Conservation (phyloP, 2,113 vertebrate genomes). For the Erinaceus europaeus region DNA sequence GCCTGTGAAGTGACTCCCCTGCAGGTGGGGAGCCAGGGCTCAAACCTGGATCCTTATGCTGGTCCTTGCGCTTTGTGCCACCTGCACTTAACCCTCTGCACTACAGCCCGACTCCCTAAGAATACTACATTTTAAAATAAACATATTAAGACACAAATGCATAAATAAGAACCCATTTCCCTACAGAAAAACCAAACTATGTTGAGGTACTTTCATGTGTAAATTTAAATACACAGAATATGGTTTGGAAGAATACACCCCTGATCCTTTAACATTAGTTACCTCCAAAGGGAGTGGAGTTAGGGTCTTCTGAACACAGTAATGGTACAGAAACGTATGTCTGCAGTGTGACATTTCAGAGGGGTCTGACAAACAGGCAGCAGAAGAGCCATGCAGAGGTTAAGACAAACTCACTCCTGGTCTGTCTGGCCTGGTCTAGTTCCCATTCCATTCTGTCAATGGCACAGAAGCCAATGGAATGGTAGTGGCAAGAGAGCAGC, state of each 20-base stretch:
- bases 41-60: no score
- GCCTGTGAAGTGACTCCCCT: no score
- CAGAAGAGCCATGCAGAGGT: background rate
- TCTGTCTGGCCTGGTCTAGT: background rate
- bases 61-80: no score
- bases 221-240: background rate
- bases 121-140: no score
- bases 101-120: no score
- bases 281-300: background rate
- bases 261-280: background rate
- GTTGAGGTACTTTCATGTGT: background rate
- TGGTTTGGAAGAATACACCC: background rate
- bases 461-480: background rate
- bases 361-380: background rate
- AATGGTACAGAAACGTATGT: background rate
- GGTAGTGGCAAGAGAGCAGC: background rate
- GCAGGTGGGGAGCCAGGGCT: no score
- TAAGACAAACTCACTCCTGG: background rate
- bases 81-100: no score
- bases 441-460: background rate
- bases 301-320: background rate
- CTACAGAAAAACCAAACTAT: background rate
- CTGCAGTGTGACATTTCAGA: background rate
- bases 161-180: background rate
- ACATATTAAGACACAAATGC: background rate